Base-by-base conservation (phyloP, 2,113 vertebrate species). In the Dinomys branickii region DNA sequence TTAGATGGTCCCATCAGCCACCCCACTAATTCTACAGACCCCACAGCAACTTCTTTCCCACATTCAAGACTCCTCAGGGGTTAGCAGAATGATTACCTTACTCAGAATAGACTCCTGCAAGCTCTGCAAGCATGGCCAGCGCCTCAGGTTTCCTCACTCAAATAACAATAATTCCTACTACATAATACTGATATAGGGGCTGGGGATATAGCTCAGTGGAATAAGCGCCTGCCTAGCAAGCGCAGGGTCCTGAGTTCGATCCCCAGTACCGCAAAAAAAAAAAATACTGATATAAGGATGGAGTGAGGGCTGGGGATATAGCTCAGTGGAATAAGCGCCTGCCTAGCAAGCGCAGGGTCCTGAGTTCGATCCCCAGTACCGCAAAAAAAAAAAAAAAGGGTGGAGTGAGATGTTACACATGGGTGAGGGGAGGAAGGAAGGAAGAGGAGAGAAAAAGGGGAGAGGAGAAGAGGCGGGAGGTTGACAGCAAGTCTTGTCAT, bases 141-240 rank as follows among this genome's bases (percentile, higher is more conserved):
- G 50, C 59, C 73, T 80, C 54, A 2, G 30, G 24, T 50, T 78
- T 95, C 87, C 56, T 81, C 78, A 65, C 24, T 56, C 30, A 88
- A 96, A 95, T 86, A 94, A 95, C 59, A 95, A 63, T 35, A 93
- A 91, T 22, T 69, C 3, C 54, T n/a, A 85, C 65, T 77, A 80
- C 61, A 52, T 73, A 94, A 82, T n/a, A 67, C 14, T 75, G 52
- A 56, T 30, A 20, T 13, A 87, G n/a, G n/a, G n/a, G n/a, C n/a
- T n/a, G n/a, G n/a, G n/a, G n/a, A n/a, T n/a, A n/a, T n/a, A n/a
- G n/a, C n/a, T n/a, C n/a, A n/a, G n/a, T n/a, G n/a, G n/a, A n/a
- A n/a, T n/a, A n/a, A n/a, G n/a, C n/a, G n/a, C n/a, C n/a, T n/a
- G n/a, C n/a, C n/a, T n/a, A n/a, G n/a, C n/a, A n/a, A n/a, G n/a